Evolutionary conservation across 2,797 vertebrate species (phyloP), one percentile per base, ranked within the genome.

Genomic region (Knipowitschia caucasica): DNA sequence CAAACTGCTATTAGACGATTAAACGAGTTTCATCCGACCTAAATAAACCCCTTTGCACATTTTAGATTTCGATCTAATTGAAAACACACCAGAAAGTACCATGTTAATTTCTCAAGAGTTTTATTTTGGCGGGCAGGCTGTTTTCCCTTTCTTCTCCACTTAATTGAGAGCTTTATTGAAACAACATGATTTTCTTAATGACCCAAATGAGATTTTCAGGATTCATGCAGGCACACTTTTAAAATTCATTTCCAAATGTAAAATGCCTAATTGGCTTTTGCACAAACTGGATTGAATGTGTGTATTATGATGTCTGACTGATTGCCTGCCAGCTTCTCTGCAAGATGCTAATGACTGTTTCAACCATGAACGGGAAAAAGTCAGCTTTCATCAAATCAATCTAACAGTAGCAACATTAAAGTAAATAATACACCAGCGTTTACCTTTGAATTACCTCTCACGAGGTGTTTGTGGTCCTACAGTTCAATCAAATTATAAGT

Each of bases 241-340:
- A 72, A 52, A 59, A 74, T 72, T 69, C 21, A 14, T 34, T 62
- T 50, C 50, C 36, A 34, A 69, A 65, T 56, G 49, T 14, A 14
- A 68, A 61, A 62, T 1, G 26, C 20, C 27, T 69, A 74, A 78
- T 81, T 73, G 73, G 55, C 34, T 47, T 57, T 52, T 52, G 7
- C 51, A 47, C 59, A 64, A 66, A 70, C 59, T 15, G 43, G 64
- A 71, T 68, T 59, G 65, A 76, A 78, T 69, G 64, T 62, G 53
- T 45, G 57, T 60, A 58, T 69, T 62, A 72, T 57, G 68, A 68
- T 52, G 63, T 59, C 46, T 75, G 64, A 82, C 62, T 77, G 64
- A 81, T 69, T 77, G 63, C 65, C 67, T 80, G 65, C 68, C 69
- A 67, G 52, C 66, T 44, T 59, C 38, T 1, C 62, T 31, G 67